These are phyloP conservation scores for Plebejus argus DNA, from an alignment of 2,888 invertebrate genomes.

Conservation along the genomic window DNA sequence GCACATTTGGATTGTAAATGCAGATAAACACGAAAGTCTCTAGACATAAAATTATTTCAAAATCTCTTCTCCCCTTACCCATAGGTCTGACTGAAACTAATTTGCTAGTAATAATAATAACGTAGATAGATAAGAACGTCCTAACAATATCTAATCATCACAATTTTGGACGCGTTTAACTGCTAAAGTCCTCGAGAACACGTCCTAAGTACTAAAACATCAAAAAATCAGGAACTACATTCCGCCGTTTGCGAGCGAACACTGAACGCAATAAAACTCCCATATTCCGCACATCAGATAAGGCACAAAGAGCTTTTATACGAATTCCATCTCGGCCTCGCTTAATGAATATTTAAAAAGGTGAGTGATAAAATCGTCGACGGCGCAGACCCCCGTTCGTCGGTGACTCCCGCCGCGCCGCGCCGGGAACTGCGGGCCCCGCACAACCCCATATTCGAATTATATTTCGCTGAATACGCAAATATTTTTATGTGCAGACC, in stretches of 20 bases:
- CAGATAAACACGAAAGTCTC: neutral
- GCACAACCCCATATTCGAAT: constrained; percentile 48
- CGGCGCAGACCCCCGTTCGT: constrained; percentile 53
- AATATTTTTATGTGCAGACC: constrained; percentile 18
- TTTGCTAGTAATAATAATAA: too few relatives aligned
- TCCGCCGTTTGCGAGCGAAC: neutral
- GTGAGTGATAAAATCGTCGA: constrained; percentile 64
- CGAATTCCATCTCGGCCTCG: constrained; percentile 59
- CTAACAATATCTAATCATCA: too few relatives aligned
- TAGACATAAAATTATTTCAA: neutral
- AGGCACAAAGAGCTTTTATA: constrained; percentile 29
- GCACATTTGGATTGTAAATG: neutral
- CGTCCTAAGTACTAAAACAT: neutral
- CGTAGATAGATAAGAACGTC: too few relatives aligned
- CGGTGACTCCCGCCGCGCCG: neutral
- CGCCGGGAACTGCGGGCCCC: constrained; percentile 43
- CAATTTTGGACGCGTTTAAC: neutral
- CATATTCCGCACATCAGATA: constrained; percentile 29
- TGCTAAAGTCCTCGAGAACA: neutral
- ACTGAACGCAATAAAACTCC: neutral
- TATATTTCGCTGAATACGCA: constrained; percentile 33
- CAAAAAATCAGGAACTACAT: neutral
- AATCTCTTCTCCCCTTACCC: too few relatives aligned
- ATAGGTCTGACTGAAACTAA: too few relatives aligned
- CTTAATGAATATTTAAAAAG: constrained; percentile 69